Conservation (phyloP, 2,113 vertebrate genomes). For the Malurus alboscapulatus region DNA sequence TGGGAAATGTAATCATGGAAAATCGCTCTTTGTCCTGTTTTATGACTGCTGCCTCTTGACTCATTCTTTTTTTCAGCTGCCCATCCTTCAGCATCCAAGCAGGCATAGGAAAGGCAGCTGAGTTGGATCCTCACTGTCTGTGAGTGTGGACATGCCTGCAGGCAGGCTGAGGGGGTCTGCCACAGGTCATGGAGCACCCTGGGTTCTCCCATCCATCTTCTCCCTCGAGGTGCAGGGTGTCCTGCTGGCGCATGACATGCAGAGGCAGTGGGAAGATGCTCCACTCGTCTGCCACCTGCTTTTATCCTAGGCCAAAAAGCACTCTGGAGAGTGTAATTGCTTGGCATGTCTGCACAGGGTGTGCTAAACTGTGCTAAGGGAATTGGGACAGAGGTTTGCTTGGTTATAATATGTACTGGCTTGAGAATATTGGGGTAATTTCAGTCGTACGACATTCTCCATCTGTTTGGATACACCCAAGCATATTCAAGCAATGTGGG, state of each 20-base stretch:
- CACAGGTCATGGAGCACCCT: rapidly evolving
- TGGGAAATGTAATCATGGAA: background rate
- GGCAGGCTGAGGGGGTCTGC: background rate
- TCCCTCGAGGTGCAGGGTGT: background rate
- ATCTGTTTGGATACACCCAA: background rate
- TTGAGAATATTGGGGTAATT: background rate
- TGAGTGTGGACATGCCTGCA: background rate
- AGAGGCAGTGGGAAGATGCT: background rate
- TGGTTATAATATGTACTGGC: background rate
- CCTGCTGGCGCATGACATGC: rapidly evolving
- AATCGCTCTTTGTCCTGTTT: background rate
- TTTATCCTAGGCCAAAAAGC: background rate
- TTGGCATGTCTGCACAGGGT: background rate
- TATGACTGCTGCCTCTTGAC: background rate
- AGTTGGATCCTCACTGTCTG: background rate
- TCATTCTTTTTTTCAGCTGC: background rate
- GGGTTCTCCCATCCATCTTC: background rate
- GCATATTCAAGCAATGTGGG: rapidly evolving
- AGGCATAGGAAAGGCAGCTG: background rate
- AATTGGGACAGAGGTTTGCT: background rate
- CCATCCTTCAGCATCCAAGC: background rate
- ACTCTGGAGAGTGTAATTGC: background rate
- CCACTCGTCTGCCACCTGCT: background rate
- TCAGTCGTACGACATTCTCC: background rate
- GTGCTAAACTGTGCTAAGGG: background rate